Evolutionary conservation across 2,888 invertebrate species (phyloP), one percentile per base, ranked within the genome.

Genomic region (Galeruca laticollis): DNA sequence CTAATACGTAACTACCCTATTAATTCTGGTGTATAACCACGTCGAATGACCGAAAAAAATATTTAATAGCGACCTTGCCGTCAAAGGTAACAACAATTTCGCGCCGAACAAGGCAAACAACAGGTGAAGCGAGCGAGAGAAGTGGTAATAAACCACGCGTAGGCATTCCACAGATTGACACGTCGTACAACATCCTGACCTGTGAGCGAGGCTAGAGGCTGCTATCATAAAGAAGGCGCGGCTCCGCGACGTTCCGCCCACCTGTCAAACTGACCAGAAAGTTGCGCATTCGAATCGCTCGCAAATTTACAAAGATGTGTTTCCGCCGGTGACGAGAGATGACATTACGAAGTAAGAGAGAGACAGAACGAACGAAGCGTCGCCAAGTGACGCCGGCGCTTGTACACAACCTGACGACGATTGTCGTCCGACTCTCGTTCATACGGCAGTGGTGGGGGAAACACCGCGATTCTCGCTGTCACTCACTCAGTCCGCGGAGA

Each of bases 401-500:
- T 79, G 61, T 75, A 75, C 73, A 73, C 74, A 70, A 70, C 73
- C 73, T 83, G 84, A 84, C 83, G 84, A 74, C 79, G 81, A 77
- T 78, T 80, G 80, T 80, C 80, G 80, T 78, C 77, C 77, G 75
- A 61, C 65, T 33, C 60, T n/a, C 60, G 59, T 26, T 54, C 31
- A 54, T 26, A 74, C 75, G 75, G 69, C 71, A 75, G 77, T 79
- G 78, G 82, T 80, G 82, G 83, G 84, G 83, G 83, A 77, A 82
- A 81, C 81, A 79, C 80, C 81, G 83, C 80, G 82, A 80, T 81
- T 80, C 78, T 78, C 80, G 80, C 83, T 85, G 85, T 85, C 85
- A 85, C 82, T 86, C 86, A 86, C 82, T 85, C 84, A 86, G 86
- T 85, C 84, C 84, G 82, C 84, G 83, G 82, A 83, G 84, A 81